Percentiles rank a stretch among this genome's conserved stretches.
Evolutionary conservation across 2,797 vertebrate genomes (phyloP).

Genomic region (Rhabdophis nuchalis): DNA sequence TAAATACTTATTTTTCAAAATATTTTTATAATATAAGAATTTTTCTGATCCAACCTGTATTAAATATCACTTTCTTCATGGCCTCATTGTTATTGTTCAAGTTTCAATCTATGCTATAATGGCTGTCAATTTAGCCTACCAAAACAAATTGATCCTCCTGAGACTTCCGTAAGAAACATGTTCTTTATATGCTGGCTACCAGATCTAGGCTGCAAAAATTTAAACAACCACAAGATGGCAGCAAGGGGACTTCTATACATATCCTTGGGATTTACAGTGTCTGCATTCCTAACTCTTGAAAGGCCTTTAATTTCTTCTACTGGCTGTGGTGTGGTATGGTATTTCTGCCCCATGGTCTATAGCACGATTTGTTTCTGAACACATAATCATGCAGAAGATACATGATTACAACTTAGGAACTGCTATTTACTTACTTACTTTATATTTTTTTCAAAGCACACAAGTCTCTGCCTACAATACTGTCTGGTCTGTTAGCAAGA

Average conservation of each 20-base stretch:
- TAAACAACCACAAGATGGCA: neutral
- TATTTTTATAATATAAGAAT: neutral
- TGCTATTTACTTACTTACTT: neutral
- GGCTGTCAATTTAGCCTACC: neutral
- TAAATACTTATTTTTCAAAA: neutral
- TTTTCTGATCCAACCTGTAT: neutral
- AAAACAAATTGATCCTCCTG: neutral
- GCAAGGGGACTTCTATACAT: neutral
- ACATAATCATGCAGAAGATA: neutral
- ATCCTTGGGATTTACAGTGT: neutral
- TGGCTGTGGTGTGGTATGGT: neutral
- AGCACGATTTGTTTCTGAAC: neutral
- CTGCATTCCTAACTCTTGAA: neutral
- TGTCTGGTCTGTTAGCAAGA: neutral
- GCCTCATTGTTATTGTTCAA: neutral
- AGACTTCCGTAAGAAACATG: neutral
- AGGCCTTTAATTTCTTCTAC: neutral
- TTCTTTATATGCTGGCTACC: neutral
- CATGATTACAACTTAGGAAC: neutral
- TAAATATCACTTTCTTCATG: neutral
- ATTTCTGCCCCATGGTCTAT: neutral
- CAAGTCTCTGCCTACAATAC: neutral
- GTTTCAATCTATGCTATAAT: neutral
- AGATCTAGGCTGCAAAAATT: neutral
- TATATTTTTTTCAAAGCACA: neutral